These are phyloP conservation scores for Rhinichthys klamathensis DNA, from an alignment of 2,113 vertebrate genomes.

Conservation along the genomic window DNA sequence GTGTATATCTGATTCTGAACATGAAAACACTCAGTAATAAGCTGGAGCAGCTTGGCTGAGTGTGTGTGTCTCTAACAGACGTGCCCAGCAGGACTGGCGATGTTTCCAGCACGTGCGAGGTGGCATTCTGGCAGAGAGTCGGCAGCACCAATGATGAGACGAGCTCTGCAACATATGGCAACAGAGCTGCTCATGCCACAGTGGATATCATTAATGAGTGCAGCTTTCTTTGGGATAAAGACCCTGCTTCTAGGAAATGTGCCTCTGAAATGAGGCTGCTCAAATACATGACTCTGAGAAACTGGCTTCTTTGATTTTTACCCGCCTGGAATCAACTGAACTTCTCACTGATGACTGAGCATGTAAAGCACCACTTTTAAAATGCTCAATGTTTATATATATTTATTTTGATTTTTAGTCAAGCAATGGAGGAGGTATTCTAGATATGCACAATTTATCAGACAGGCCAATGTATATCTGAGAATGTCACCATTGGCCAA, in stretches of 20 bases:
- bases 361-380: background rate
- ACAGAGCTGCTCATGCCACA: constrained; percentile 68
- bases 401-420: background rate
- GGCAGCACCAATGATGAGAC: constrained; percentile 68
- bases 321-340: background rate
- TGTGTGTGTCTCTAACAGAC: constrained; percentile 53
- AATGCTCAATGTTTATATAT: background rate
- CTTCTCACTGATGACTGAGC: constrained; percentile 10
- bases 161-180: constrained; percentile 71
- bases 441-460: background rate
- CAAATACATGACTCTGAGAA: constrained; percentile 43
- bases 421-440: background rate
- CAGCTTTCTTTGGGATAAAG: constrained; percentile 63
- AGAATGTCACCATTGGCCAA: background rate
- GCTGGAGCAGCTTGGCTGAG: constrained; percentile 57
- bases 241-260: constrained; percentile 56
- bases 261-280: constrained; percentile 52
- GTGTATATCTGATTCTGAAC: background rate
- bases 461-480: background rate
- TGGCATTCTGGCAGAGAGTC: constrained; percentile 65
- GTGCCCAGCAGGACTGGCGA: constrained; percentile 58
- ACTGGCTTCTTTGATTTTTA: constrained; percentile 18
- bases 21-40: constrained; percentile 19
- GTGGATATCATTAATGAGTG: constrained; percentile 72
- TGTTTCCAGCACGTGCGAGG: constrained; percentile 70